Base-by-base conservation (phyloP, 2,797 vertebrate genomes). In the Paedocypris micromegethes region DNA sequence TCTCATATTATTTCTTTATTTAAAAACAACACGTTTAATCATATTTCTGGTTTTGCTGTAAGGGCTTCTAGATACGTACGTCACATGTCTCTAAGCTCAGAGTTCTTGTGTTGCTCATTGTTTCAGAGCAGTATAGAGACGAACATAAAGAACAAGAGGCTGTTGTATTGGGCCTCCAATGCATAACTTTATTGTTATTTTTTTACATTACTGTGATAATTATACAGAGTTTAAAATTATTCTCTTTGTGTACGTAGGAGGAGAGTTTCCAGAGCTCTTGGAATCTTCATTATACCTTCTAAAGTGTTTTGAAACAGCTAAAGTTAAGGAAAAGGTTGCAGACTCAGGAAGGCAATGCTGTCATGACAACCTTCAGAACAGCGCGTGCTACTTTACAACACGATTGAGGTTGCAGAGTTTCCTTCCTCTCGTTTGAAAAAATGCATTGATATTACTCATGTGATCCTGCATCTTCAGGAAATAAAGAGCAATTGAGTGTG, bases 351-450 rank as follows among this genome's bases (percentile, higher is more conserved):
- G 39, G 0, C 3, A 6, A 3, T 56, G 67, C 68, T 70, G 68
- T 62, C 59, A 63, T 44, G 68, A 62, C 59, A 70, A 63, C 23
- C 23, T 55, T 9, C 23, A 39, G 45, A 49, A 70, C 59, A 7
- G 0, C 0, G 5, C 4, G 45, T 56, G 61, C 58, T 62, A 1
- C 9, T 44, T 48, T 44, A 9, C 2, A 9, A 5, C 23, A 4
- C 9, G 5, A 9, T n/a, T 55, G 68, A 8, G 59, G 45, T 43
- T 56, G 42, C n/a, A 4, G 47, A 23, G 52, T 44, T 70, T 70
- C 68, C 68, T 70, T 70, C 52, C 68, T 60, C 2, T 56, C 0
- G 1, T 48, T 68, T 68, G 60, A 49, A 61, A 39, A 54, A 9
- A 54, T 41, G 3, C 37, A 0, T 55, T 3, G 4, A 0, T 6